These are phyloP conservation scores for Malurus melanocephalus DNA, from an alignment of 2,113 vertebrate species.

Conservation along the genomic window DNA sequence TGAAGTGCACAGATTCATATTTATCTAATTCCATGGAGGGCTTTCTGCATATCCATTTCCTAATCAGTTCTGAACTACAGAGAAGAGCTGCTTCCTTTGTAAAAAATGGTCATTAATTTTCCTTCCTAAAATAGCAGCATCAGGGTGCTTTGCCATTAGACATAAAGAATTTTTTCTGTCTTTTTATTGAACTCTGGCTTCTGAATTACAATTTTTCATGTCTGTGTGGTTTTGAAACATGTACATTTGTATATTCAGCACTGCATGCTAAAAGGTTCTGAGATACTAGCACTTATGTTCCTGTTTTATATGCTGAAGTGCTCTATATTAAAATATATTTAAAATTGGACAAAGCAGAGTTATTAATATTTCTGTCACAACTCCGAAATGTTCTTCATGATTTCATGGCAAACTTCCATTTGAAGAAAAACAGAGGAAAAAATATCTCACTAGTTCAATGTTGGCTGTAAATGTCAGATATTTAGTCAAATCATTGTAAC, in stretches of 20 bases:
- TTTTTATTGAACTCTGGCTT: not conserved
- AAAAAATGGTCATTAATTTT: not conserved
- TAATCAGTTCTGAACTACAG: constrained; percentile 33
- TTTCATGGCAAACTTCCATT: not conserved
- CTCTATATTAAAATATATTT: not conserved
- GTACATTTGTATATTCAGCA: not conserved
- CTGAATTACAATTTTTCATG: not conserved
- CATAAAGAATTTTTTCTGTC: not conserved
- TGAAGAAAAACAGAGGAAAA: not conserved
- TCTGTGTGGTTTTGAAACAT: not conserved
- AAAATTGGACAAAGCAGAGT: not conserved
- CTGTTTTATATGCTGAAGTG: not conserved
- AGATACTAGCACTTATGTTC: not conserved
- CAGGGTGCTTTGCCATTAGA: not conserved
- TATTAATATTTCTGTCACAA: not conserved
- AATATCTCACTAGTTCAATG: not conserved
- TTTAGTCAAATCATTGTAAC: not conserved
- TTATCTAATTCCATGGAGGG: not conserved
- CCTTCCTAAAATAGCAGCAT: constrained; percentile 30
- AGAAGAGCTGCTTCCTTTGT: constrained; percentile 14
- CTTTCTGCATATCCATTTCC: constrained; percentile 24
- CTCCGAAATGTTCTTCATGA: not conserved
- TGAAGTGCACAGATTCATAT: constrained; percentile 19
- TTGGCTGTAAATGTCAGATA: not conserved
- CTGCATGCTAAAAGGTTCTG: not conserved